Base-by-base conservation (phyloP, 2,113 vertebrate genomes). In the Machaerirhynchus nigripectus region DNA sequence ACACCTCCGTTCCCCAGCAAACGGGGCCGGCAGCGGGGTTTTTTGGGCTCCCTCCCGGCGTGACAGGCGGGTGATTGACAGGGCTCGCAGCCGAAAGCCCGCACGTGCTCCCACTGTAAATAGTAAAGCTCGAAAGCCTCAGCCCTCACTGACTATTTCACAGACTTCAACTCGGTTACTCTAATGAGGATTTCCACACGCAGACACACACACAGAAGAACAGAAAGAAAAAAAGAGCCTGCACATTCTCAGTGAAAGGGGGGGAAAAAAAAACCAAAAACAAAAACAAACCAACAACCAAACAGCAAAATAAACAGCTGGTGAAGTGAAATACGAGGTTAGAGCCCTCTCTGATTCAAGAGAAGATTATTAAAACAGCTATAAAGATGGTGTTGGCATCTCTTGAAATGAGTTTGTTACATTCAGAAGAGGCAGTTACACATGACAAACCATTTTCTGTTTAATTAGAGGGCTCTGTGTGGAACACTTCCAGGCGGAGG, bases 381-480 rank as follows among this genome's bases (percentile, higher is more conserved):
- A 46, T 91, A 93, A 94, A 95, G 96, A 96, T 77, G 93, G 96
- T 92, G 96, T 85, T 96, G 94, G 96, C 95, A 95, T 96, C 91
- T 95, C 96, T 95, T 89, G 94, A 98, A 97, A 90, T 95, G 97
- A 98, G 95, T 97, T 95, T 94, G 95, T 92, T 96, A 84, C 96
- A 97, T 90, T 97, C 95, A 93, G 95, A 94, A 95, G 93, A 97
- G 65, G 79, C 93, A 95, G 96, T 95, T 97, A 96, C 96, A 96
- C 93, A 97, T 95, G 97, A 97, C 97, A 97, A 97, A 95, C 96
- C 76, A 71, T 96, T 97, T 97, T 95, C 95, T 97, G 94, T 97
- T 97, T 98, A 98, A 98, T 98, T 97, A 98, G 97, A 92, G 96
- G 97, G 92, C 95, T 97, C 95, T 95, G 96, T 89, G 89, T 95